Evolutionary conservation across 37 sponge, comb jelly and placozoan species (phyloP).

Genomic region (Halisarca cf. caerulea): DNA sequence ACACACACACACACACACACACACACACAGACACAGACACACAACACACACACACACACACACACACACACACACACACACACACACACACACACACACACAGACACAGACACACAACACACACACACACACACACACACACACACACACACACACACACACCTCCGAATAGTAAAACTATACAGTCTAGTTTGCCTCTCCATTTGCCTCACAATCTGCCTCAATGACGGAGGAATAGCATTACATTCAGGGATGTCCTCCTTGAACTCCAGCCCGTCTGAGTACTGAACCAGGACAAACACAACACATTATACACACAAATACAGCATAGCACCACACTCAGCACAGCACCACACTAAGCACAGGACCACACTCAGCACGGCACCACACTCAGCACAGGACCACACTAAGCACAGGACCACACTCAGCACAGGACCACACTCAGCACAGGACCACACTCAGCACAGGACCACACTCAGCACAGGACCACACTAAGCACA

Average conservation of each 20-base stretch:
- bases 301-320: neutral
- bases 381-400: too few relatives aligned
- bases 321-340: neutral
- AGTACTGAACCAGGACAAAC: neutral
- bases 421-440: too few relatives aligned
- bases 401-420: too few relatives aligned
- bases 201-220: slow-evolving; percentile 16
- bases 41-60: neutral
- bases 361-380: too few relatives aligned
- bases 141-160: neutral
- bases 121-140: neutral
- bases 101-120: neutral
- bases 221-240: slow-evolving; percentile 43
- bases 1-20: neutral
- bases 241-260: slow-evolving; percentile 22
- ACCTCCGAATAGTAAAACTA: slow-evolving; percentile 49
- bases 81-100: neutral
- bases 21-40: neutral
- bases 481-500: too few relatives aligned
- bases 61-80: neutral
- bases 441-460: too few relatives aligned
- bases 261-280: slow-evolving; percentile 8
- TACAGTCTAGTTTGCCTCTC: slow-evolving; percentile 57
- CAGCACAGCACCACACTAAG: too few relatives aligned
- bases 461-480: too few relatives aligned